Conservation (phyloP, 1,140 invertebrate genomes). For the Apocrypta bakeri region DNA sequence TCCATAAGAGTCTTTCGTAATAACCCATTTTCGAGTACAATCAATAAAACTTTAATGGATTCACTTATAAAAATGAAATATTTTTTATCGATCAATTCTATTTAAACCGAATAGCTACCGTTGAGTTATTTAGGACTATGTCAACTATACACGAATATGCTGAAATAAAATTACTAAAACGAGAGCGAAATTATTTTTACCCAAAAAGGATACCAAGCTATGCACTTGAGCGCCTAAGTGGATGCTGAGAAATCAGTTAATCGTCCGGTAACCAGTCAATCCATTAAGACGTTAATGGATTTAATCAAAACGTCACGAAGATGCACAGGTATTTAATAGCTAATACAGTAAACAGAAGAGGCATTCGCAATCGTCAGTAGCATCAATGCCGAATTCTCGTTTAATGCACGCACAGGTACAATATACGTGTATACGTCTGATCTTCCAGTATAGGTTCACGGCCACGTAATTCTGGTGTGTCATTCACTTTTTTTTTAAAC, state of each 20-base stretch:
- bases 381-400: not conserved
- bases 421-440: not conserved
- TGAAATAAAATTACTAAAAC: not conserved
- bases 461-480: not conserved
- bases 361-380: too few relatives aligned
- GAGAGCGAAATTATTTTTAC: too few relatives aligned
- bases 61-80: too few relatives aligned
- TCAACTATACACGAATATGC: too few relatives aligned
- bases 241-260: conserved; percentile 31
- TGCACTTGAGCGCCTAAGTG: not conserved
- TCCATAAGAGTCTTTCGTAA: too few relatives aligned
- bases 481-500: too few relatives aligned
- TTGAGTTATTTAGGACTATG: too few relatives aligned
- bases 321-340: not conserved
- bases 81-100: too few relatives aligned
- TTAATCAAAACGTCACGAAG: not conserved
- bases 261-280: not conserved
- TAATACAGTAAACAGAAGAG: conserved; percentile 1
- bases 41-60: too few relatives aligned
- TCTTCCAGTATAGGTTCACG: not conserved
- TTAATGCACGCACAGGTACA: too few relatives aligned
- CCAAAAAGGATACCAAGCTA: not conserved
- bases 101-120: too few relatives aligned
- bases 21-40: too few relatives aligned
- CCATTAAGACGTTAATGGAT: conserved; percentile 30